Evolutionary conservation across 2,113 vertebrate species (phyloP).

Genomic region (Saccopteryx bilineata): DNA sequence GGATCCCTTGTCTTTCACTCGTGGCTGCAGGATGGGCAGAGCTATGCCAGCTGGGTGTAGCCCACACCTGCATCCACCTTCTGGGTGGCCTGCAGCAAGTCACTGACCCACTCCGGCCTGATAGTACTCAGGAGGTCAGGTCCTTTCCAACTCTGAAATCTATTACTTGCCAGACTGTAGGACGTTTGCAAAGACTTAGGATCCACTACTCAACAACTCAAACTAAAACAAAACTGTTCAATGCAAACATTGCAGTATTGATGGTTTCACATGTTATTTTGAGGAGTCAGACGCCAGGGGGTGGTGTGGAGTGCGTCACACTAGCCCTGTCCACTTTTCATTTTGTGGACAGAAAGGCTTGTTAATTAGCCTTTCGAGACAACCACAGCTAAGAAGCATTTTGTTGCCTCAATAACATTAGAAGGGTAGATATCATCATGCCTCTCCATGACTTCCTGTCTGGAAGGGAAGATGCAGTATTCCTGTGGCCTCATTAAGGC

Average conservation of each 20-base stretch:
- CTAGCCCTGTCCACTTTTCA: too few species aligned
- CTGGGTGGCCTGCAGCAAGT: background rate
- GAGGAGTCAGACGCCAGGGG: too few species aligned
- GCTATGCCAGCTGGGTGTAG: background rate
- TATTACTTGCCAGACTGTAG: background rate
- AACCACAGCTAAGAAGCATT: too few species aligned
- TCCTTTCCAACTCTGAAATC: background rate
- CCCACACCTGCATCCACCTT: background rate
- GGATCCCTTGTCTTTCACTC: background rate
- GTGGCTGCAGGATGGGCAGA: background rate
- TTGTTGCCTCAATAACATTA: too few species aligned
- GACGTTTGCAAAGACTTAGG: background rate
- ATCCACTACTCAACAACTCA: background rate
- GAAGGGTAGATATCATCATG: too few species aligned
- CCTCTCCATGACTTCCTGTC: too few species aligned
- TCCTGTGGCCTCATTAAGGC: too few species aligned
- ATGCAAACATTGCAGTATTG: fast-evolving
- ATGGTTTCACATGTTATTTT: fast-evolving
- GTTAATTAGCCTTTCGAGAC: too few species aligned
- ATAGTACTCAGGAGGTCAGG: background rate
- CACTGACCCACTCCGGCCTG: background rate
- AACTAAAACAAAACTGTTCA: background rate
- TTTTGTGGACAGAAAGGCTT: too few species aligned
- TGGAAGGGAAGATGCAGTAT: too few species aligned
- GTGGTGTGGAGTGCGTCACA: too few species aligned